These are phyloP conservation scores for Nymphalis urticae DNA, from an alignment of 2,888 invertebrate genomes.

Conservation along the genomic window DNA sequence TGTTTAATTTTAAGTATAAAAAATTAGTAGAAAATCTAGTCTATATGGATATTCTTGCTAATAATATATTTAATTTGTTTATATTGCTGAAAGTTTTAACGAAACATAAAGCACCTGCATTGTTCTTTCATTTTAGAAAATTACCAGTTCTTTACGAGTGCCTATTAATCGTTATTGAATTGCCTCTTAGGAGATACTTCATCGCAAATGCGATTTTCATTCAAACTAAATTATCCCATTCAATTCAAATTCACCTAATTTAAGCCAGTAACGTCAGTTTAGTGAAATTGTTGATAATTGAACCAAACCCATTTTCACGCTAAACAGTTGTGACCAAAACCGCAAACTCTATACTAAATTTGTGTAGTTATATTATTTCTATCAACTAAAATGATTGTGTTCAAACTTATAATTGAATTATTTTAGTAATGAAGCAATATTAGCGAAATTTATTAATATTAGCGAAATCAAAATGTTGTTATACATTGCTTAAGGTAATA, in stretches of 20 bases:
- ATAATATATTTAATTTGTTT: not conserved
- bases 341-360: constrained; percentile 18
- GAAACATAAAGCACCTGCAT: too few relatives aligned
- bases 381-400: not conserved
- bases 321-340: constrained; percentile 25
- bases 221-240: constrained; percentile 25
- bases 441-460: too few relatives aligned
- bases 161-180: too few relatives aligned
- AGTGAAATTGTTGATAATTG: constrained; percentile 28
- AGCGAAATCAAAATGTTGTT: too few relatives aligned
- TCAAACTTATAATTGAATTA: not conserved
- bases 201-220: constrained; percentile 7
- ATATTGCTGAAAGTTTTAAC: not conserved
- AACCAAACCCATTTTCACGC: constrained; percentile 20
- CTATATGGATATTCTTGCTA: too few relatives aligned
- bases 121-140: too few relatives aligned
- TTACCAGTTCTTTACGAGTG: not conserved
- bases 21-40: too few relatives aligned
- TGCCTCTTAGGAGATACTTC: not conserved
- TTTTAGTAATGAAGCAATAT: not conserved
- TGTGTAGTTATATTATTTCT: constrained; percentile 5
- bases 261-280: constrained; percentile 18
- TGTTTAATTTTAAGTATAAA: too few relatives aligned
- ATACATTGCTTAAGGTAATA: too few relatives aligned
- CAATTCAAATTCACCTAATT: constrained; percentile 21